Base-by-base conservation (phyloP, 2,797 vertebrate species). In the Aldrovandia affinis region DNA sequence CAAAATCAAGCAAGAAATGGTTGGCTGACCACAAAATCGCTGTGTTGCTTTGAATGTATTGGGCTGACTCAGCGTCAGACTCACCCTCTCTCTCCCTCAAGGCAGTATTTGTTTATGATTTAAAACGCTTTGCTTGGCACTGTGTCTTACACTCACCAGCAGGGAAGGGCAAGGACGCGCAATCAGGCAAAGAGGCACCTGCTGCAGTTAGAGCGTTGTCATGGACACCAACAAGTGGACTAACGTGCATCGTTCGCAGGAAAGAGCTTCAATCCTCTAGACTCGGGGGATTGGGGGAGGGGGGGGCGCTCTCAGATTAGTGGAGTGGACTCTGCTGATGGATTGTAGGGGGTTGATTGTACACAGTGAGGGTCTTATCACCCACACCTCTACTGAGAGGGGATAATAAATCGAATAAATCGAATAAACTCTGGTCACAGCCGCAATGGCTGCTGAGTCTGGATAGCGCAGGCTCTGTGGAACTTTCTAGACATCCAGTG, bases 61-160 rank as follows among this genome's bases (percentile, higher is more conserved):
- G 22, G 70, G 70, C 22, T 25, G 36, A 42, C 36, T 47, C 42
- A 44, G 8, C 44, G 10, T 47, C 39, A 75, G 22, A 75, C 70
- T 75, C 20, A 20, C 70, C 70, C 36, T 18, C 70, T 47, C 73
- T n/a, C 18, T 47, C 20, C 25, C 25, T 0, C 22, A 22, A n/a
- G 70, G 70, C 36, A 25, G 73, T 47, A 12, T 9, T 47, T 77
- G 39, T 44, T 44, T 77, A n/a, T 77, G 73, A 44, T 77, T 77
- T 77, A 22, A 77, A 47, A 14, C 73, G n/a, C 42, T 77, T 77
- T 47, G 3, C 42, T 47, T 77, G 73, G 73, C 73, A 77, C 42
- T 47, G 73, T 47, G 73, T 77, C 73, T 47, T 25, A 7, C 22
- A 77, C 42, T 25, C 20, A 44, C 42, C 73, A n/a, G 73, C 73